Evolutionary conservation across 1,140 invertebrate genomes (phyloP).

Genomic region (Sinella curviseta): DNA sequence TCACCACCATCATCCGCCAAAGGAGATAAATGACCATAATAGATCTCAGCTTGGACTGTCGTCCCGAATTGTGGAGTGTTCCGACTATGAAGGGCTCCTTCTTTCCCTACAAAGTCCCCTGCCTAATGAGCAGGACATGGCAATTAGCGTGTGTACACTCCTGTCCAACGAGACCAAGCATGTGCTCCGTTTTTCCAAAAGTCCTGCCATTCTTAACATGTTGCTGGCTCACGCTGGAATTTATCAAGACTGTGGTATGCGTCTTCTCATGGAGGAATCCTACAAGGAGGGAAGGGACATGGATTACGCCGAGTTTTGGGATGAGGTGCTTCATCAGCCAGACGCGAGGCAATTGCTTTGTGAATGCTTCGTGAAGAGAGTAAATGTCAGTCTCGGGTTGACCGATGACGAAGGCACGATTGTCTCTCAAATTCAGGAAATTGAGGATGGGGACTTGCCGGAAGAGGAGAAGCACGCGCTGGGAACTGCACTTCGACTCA

Average conservation of each 20-base stretch:
- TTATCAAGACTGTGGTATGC: constrained; percentile 72
- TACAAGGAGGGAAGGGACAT: constrained; percentile 48
- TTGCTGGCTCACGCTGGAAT: constrained; percentile 90
- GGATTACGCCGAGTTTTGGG: constrained; percentile 54
- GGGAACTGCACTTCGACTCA: background rate
- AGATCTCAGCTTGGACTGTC: constrained; percentile 69
- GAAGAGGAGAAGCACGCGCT: constrained; percentile 49
- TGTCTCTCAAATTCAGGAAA: constrained; percentile 10
- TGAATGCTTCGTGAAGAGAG: constrained; percentile 46
- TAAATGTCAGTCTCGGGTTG: constrained; percentile 36
- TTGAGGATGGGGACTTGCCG: constrained; percentile 51
- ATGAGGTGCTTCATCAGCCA: constrained; percentile 42
- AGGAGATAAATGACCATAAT: constrained; percentile 62
- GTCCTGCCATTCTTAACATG: constrained; percentile 80
- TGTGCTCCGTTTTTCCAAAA: constrained; percentile 77
- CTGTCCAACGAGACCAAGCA: constrained; percentile 91
- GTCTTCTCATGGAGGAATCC: constrained; percentile 49
- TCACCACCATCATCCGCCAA: constrained; percentile 5
- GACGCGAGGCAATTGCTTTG: constrained; percentile 49
- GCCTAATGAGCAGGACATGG: constrained; percentile 98
- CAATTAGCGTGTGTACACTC: constrained; percentile 93
- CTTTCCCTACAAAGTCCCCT: constrained; percentile 88
- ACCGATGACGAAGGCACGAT: constrained; percentile 26
- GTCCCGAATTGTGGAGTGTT: constrained; percentile 70
- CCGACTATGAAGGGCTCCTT: constrained; percentile 83